phyloP scores from a whole-genome alignment of 2,888 invertebrate species.

The Melinaea marsaeus region DNA sequence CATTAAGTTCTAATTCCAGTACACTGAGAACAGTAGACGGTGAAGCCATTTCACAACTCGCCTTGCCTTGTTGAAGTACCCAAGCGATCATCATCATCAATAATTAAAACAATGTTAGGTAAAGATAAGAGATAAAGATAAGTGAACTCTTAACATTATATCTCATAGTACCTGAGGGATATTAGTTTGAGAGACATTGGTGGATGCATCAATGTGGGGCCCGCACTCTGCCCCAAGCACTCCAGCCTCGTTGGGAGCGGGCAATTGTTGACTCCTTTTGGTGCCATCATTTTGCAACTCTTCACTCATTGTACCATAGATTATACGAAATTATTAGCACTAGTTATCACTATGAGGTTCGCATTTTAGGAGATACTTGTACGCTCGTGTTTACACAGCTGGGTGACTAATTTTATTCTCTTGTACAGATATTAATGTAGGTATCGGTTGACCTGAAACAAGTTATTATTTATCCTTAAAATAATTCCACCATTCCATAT shows the following conservation, averaged over 20 bases:
- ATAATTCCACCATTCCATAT: background rate
- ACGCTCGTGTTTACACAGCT: conserved; percentile 45
- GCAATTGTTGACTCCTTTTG: conserved; percentile 47
- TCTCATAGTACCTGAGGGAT: conserved; percentile 47
- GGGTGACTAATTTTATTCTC: conserved; percentile 23
- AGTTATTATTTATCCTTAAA: conserved; percentile 4
- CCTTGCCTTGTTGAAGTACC: too few species aligned
- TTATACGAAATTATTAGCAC: conserved; percentile 46
- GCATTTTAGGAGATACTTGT: conserved; percentile 45
- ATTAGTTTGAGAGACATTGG: conserved; percentile 52
- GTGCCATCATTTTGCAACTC: conserved; percentile 64
- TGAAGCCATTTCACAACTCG: too few species aligned
- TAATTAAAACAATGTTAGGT: too few species aligned
- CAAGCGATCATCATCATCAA: too few species aligned
- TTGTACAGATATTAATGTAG: conserved; percentile 23
- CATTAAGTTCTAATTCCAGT: too few species aligned
- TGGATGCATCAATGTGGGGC: conserved; percentile 46
- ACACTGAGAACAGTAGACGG: too few species aligned
- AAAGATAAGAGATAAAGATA: background rate
- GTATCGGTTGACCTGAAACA: conserved; percentile 30
- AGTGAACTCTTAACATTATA: conserved; percentile 5
- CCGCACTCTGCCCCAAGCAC: conserved; percentile 36
- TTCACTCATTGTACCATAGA: conserved; percentile 69
- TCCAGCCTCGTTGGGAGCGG: conserved; percentile 37
- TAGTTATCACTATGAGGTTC: conserved; percentile 47